These are phyloP conservation scores for Crotalus tigris DNA, from an alignment of 2,113 vertebrate genomes.

Conservation along the genomic window DNA sequence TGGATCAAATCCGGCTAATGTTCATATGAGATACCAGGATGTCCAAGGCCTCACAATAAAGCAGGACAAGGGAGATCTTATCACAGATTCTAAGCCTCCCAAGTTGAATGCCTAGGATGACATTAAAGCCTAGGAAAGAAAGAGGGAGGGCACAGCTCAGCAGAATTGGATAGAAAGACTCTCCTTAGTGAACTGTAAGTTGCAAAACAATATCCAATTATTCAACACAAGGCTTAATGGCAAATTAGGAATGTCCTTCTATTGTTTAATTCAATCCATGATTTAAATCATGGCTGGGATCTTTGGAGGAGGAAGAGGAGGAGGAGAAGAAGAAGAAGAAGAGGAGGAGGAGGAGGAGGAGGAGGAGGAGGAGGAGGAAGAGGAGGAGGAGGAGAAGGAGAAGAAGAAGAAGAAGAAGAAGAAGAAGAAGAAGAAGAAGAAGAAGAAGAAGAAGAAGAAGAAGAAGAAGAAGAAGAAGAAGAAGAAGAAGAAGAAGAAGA, in stretches of 20 bases:
- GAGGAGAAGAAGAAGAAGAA: too few species aligned
- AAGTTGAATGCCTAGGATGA: not conserved
- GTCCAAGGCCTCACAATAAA: not conserved
- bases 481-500: too few species aligned
- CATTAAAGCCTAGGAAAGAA: not conserved
- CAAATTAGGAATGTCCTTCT: not conserved
- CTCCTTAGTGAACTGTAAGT: not conserved
- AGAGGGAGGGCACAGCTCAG: not conserved
- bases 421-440: too few species aligned
- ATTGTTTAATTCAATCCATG: not conserved
- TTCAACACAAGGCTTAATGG: not conserved
- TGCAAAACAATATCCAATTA: not conserved
- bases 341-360: accelerated
- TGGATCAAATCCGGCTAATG: not conserved
- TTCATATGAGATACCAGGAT: not conserved
- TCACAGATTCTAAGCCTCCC: not conserved
- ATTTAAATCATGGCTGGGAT: not conserved
- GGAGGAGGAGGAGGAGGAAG: too few species aligned
- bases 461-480: too few species aligned
- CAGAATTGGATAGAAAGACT: not conserved
- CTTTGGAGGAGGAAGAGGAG: too few species aligned
- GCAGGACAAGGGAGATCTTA: not conserved
- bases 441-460: too few species aligned
- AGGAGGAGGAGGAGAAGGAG: too few species aligned
- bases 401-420: too few species aligned